Conservation (phyloP, 2,797 vertebrate species). For the Ciconia nigra region DNA sequence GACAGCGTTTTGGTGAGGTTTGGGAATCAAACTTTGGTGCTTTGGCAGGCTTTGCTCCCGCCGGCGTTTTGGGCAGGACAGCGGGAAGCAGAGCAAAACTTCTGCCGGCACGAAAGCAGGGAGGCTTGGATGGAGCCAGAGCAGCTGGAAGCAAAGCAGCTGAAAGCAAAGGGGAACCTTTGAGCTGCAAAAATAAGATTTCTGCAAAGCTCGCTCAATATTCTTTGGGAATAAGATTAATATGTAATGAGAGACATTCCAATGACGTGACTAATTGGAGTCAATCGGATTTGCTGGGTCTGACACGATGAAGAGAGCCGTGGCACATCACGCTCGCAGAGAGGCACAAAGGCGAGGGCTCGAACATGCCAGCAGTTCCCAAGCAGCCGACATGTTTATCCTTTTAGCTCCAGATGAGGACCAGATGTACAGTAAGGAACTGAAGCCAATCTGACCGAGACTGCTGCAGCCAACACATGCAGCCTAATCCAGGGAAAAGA, state of each 20-base stretch:
- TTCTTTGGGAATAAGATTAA: neutral
- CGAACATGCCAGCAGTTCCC: neutral
- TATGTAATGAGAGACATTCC: conserved; percentile 19
- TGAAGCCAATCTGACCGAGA: neutral
- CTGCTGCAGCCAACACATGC: neutral
- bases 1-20: neutral
- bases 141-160: neutral
- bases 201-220: neutral
- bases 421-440: conserved; percentile 45
- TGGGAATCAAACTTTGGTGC: neutral
- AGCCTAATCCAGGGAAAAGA: neutral
- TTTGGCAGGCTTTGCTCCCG: neutral
- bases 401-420: conserved; percentile 57
- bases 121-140: neutral
- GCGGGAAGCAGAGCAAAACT: neutral
- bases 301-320: neutral
- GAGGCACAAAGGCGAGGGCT: conserved; percentile 12
- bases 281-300: neutral
- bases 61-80: neutral
- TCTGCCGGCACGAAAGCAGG: neutral
- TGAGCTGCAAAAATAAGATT: neutral
- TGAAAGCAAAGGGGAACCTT: neutral
- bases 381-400: conserved; percentile 39
- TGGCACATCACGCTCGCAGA: neutral
- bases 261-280: neutral